Evolutionary conservation across 2,113 vertebrate species (phyloP).

Genomic region (Lampris incognitus): DNA sequence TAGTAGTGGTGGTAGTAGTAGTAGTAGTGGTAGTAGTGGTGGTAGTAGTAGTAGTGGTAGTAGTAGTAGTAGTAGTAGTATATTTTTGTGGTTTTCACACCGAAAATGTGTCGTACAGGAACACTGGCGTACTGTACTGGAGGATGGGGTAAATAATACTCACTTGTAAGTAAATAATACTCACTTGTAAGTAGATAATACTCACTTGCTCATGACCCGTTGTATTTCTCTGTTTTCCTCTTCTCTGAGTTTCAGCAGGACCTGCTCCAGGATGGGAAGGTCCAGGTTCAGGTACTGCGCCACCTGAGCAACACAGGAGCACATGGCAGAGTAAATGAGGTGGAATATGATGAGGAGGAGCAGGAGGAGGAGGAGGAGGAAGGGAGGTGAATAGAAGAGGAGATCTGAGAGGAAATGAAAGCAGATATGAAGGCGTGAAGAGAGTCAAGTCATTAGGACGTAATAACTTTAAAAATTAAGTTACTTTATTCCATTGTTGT

Average conservation of each 20-base stretch:
- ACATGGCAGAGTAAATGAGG: not conserved
- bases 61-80: too few species aligned
- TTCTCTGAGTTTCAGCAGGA: constrained; percentile 86
- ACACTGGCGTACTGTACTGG: not conserved
- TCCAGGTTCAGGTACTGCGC: constrained; percentile 93
- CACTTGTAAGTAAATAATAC: not conserved
- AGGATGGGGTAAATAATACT: not conserved
- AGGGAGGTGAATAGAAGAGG: too few species aligned
- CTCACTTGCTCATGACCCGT: constrained; percentile 84
- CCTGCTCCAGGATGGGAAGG: constrained; percentile 86
- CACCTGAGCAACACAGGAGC: constrained; percentile 78
- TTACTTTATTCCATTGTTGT: too few species aligned
- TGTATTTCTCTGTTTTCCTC: constrained; percentile 88
- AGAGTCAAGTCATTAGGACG: too few species aligned
- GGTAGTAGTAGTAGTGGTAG: too few species aligned
- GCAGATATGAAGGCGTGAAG: too few species aligned
- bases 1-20: too few species aligned
- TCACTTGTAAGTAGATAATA: not conserved
- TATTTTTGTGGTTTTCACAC: too few species aligned
- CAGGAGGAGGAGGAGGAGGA: not conserved
- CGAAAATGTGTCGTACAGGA: too few species aligned
- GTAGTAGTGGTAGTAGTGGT: too few species aligned
- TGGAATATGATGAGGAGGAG: not conserved
- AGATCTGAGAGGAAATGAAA: not conserved
- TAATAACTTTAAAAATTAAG: too few species aligned